These are phyloP conservation scores for Augochlorella aurata DNA, from an alignment of 2,888 invertebrate genomes.

Conservation along the genomic window DNA sequence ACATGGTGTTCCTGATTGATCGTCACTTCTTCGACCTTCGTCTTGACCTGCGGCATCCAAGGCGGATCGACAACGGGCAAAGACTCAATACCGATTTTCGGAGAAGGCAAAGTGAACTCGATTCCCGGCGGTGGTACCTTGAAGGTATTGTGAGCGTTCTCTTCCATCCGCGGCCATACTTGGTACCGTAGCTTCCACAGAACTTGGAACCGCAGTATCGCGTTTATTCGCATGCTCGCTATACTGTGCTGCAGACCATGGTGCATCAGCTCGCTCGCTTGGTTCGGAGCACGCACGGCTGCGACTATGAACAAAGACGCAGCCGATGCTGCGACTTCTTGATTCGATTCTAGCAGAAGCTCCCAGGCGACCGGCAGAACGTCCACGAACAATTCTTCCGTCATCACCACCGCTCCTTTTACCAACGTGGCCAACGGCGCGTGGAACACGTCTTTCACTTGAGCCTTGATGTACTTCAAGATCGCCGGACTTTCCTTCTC, in stretches of 20 bases:
- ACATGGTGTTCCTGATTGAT: conserved; percentile 98
- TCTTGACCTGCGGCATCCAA: conserved; percentile 99
- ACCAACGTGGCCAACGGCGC: conserved; percentile 92
- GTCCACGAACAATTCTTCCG: conserved; percentile 93
- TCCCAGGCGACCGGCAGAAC: conserved; percentile 98
- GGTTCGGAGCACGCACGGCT: conserved; percentile 95
- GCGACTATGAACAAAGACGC: conserved; percentile 96
- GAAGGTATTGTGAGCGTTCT: conserved; percentile 96
- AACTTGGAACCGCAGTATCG: conserved; percentile 94
- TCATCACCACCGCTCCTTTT: conserved; percentile 94
- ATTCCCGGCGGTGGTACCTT: conserved; percentile 99
- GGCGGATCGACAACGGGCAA: conserved; percentile 98
- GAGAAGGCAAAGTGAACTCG: conserved; percentile 99
- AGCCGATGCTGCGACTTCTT: conserved; percentile 92
- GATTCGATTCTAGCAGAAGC: conserved; percentile 94
- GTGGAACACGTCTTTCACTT: conserved; percentile 95
- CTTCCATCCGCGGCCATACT: conserved; percentile 99
- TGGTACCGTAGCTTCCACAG: conserved; percentile 98
- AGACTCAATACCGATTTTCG: conserved; percentile 98
- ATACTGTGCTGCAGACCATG: conserved; percentile 93
- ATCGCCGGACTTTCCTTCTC: conserved; percentile 87
- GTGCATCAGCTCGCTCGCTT: conserved; percentile 94
- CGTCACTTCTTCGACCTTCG: conserved; percentile 99
- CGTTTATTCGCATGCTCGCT: conserved; percentile 91
- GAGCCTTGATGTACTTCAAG: conserved; percentile 89